A percentile compares a stretch with the other conserved stretches of the same genome.
phyloP scores from a whole-genome alignment of 1,140 invertebrate species.

The Lethocerus indicus region DNA sequence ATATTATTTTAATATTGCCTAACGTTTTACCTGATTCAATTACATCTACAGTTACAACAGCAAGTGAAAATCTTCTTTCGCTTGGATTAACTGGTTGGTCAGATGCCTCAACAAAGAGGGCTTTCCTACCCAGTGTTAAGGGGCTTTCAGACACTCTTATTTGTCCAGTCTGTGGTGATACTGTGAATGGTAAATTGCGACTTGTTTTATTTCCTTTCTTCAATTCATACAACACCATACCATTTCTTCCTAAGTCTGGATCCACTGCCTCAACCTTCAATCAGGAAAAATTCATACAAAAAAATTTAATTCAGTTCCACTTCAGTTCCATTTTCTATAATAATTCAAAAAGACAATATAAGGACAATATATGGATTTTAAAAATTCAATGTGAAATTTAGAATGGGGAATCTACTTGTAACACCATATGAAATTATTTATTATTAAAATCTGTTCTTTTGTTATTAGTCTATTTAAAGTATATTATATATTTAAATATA shows the following conservation, averaged over 20 bases:
- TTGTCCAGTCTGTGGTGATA: slow-evolving; percentile 51
- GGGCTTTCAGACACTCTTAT: slow-evolving; percentile 50
- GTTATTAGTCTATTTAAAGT: too few relatives aligned
- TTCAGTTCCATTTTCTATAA: too few relatives aligned
- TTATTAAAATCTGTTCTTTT: too few relatives aligned
- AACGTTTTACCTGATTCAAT: slow-evolving; percentile 25
- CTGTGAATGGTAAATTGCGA: slow-evolving; percentile 41
- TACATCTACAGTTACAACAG: slow-evolving; percentile 62
- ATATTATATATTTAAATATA: too few relatives aligned
- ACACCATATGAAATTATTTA: too few relatives aligned
- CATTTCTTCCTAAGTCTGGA: slow-evolving; percentile 64
- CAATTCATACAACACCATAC: slow-evolving; percentile 55
- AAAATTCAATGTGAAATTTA: too few relatives aligned
- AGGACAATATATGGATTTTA: too few relatives aligned
- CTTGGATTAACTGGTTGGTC: slow-evolving; percentile 67
- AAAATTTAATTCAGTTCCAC: too few relatives aligned
- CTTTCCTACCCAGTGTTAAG: slow-evolving; percentile 45
- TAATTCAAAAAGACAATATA: too few relatives aligned
- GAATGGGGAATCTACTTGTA: too few relatives aligned
- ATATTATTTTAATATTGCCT: neutral
- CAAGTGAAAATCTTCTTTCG: slow-evolving; percentile 58
- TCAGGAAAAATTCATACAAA: neutral
- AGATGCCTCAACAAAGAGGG: slow-evolving; percentile 62
- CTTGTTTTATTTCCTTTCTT: slow-evolving; percentile 47
- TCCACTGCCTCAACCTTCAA: slow-evolving; percentile 50